Evolutionary conservation across 2,888 invertebrate genomes (phyloP).

Genomic region (Phasia obesa): DNA sequence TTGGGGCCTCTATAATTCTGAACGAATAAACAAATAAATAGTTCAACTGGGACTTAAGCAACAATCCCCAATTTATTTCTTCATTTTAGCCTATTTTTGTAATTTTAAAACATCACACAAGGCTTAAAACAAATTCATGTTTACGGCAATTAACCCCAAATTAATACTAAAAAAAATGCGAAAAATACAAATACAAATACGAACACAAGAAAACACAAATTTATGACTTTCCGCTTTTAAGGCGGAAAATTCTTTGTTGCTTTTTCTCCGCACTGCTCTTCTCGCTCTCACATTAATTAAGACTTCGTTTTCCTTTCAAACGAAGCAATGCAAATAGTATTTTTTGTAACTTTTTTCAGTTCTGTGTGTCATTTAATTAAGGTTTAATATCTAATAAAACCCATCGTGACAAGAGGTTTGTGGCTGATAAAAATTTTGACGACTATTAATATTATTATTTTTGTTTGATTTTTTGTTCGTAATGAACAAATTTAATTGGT

Average conservation of each 20-base stretch:
- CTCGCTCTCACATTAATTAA: conserved; percentile 12
- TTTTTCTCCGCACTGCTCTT: too few relatives aligned
- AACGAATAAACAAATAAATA: too few relatives aligned
- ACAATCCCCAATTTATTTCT: too few relatives aligned
- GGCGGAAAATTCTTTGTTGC: too few relatives aligned
- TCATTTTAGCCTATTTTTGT: too few relatives aligned
- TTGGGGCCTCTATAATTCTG: too few relatives aligned
- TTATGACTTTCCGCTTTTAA: conserved; percentile 5
- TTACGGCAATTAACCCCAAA: conserved; percentile 65
- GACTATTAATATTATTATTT: conserved; percentile 35
- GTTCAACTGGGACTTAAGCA: too few relatives aligned
- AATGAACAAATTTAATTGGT: conserved; percentile 56
- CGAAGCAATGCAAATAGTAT: too few relatives aligned
- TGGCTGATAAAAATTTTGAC: background rate
- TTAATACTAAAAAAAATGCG: conserved; percentile 26
- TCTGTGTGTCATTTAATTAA: too few relatives aligned
- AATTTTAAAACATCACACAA: background rate
- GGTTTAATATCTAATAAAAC: too few relatives aligned
- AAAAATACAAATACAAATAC: background rate
- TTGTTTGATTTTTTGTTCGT: background rate
- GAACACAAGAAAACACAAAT: conserved; percentile 31
- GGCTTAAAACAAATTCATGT: conserved; percentile 39
- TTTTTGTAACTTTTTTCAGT: too few relatives aligned
- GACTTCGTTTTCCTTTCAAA: conserved; percentile 5
- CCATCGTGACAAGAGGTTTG: too few relatives aligned